phyloP scores from a whole-genome alignment of 2,797 vertebrate species.

The Odontamblyopus lacepedii region DNA sequence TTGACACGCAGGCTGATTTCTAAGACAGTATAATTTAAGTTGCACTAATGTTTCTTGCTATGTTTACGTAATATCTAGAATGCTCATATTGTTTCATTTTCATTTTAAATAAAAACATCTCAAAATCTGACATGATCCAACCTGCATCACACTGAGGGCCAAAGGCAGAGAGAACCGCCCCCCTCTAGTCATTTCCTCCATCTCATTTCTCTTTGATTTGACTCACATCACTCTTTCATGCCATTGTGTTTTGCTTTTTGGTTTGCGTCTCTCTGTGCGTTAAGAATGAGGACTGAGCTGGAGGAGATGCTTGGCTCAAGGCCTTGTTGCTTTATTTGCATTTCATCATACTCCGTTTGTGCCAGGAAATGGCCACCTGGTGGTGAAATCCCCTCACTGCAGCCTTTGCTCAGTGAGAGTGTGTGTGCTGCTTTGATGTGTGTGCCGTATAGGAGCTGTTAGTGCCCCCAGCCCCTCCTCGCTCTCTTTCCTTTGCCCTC shows the following conservation, averaged over 20 bases:
- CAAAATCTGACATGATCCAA: constrained; percentile 16
- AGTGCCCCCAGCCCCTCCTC: constrained; percentile 12
- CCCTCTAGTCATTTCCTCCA: constrained; percentile 52
- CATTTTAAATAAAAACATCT: constrained; percentile 41
- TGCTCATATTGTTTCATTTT: neutral
- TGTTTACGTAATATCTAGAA: neutral
- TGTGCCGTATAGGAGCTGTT: constrained; percentile 46
- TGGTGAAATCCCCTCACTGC: constrained; percentile 52
- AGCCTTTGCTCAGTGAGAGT: constrained; percentile 14
- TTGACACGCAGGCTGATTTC: neutral
- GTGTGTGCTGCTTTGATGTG: constrained; percentile 34
- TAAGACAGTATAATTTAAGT: neutral
- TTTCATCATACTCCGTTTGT: constrained; percentile 61
- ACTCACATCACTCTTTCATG: constrained; percentile 65
- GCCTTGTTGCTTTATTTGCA: constrained; percentile 76
- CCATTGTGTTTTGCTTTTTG: constrained; percentile 60
- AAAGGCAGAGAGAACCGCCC: constrained; percentile 55
- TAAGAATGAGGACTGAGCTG: constrained; percentile 73
- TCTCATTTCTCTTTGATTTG: constrained; percentile 65
- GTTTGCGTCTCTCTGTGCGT: constrained; percentile 64
- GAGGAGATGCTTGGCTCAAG: constrained; percentile 69
- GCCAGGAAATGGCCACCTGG: constrained; percentile 74
- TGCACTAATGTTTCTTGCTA: neutral
- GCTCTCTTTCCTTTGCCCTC: constrained; percentile 15
- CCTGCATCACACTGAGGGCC: constrained; percentile 35